Evolutionary conservation across 2,113 vertebrate genomes (phyloP).

Genomic region (Cacatua alba): DNA sequence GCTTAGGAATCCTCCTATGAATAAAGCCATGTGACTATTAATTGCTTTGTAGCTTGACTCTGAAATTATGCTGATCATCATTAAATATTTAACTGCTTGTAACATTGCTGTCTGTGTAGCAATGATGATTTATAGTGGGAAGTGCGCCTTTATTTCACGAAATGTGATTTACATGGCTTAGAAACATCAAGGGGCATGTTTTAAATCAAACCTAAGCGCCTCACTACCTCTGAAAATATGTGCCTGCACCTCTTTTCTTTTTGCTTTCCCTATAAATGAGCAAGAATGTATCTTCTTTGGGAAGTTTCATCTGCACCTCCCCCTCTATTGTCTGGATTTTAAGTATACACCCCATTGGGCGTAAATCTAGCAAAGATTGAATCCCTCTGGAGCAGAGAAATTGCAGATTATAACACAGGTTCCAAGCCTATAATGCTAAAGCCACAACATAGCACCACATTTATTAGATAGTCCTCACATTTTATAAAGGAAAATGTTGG

Average conservation of each 20-base stretch:
- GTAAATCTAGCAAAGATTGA: conserved; percentile 20
- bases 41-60: not conserved
- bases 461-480: conserved; percentile 59
- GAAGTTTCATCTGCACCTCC: not conserved
- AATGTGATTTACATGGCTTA: not conserved
- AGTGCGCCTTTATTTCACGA: not conserved
- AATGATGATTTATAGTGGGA: not conserved
- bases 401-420: not conserved
- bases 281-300: not conserved
- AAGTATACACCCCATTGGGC: not conserved
- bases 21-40: not conserved
- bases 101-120: not conserved
- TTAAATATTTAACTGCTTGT: not conserved
- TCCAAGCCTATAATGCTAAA: conserved; percentile 41
- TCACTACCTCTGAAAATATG: not conserved
- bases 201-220: not conserved
- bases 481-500: conserved; percentile 54
- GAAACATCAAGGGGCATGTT: not conserved
- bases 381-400: conserved; percentile 28
- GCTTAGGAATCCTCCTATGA: not conserved
- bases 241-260: not conserved
- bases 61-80: not conserved
- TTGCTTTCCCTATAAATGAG: not conserved
- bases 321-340: not conserved
- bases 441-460: conserved; percentile 8